A percentile compares a stretch with the other conserved stretches of the same genome.
Evolutionary conservation across 2,113 vertebrate genomes (phyloP).

Genomic region (Amphiprion percula): DNA sequence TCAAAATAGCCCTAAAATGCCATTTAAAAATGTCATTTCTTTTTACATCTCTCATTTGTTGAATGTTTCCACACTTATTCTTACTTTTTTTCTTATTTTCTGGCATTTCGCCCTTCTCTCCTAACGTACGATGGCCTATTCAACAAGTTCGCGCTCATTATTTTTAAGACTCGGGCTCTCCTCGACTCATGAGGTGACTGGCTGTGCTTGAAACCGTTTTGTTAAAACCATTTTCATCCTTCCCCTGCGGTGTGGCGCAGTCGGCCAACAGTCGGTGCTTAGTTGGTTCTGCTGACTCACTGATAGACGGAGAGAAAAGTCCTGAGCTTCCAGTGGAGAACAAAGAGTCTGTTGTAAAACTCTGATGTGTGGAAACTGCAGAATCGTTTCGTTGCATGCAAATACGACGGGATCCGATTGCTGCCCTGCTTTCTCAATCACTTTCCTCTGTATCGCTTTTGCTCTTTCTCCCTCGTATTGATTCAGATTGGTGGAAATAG

Average conservation of each 20-base stretch:
- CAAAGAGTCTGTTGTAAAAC: constrained; percentile 48
- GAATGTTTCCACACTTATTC: constrained; percentile 14
- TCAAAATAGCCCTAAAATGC: constrained; percentile 1
- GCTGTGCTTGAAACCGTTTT: constrained; percentile 35
- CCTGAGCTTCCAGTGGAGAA: constrained; percentile 18
- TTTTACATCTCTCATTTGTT: background rate
- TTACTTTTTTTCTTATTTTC: background rate
- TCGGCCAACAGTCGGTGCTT: constrained; percentile 28
- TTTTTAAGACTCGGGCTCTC: constrained; percentile 20
- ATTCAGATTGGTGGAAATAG: constrained; percentile 28
- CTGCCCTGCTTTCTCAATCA: constrained; percentile 13
- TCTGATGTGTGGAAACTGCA: constrained; percentile 37
- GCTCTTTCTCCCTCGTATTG: constrained; percentile 31
- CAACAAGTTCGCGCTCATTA: constrained; percentile 11
- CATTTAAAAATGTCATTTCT: constrained; percentile 2
- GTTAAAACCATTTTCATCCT: constrained; percentile 47
- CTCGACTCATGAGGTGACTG: constrained; percentile 12
- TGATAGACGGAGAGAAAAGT: constrained; percentile 42
- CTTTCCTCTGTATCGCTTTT: constrained; percentile 9
- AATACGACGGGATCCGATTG: constrained; percentile 4
- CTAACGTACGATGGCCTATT: constrained; percentile 5
- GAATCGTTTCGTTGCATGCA: constrained; percentile 15
- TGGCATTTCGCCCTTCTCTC: background rate
- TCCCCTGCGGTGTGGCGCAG: constrained; percentile 29
- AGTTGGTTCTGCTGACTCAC: constrained; percentile 41